Conservation (phyloP, 1,140 invertebrate species). For the Leptinotarsa texana region DNA sequence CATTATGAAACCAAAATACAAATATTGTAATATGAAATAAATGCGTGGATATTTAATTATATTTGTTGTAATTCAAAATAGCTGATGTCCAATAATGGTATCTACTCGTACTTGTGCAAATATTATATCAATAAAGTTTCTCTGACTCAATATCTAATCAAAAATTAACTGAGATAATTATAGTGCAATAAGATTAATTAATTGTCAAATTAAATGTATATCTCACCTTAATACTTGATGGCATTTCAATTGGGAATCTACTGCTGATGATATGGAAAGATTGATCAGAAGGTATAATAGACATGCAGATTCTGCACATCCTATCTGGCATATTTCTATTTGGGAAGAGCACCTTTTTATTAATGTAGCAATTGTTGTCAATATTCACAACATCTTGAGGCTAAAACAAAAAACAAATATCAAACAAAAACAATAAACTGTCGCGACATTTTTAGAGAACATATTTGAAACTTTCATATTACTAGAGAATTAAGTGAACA, state of each 20-base stretch:
- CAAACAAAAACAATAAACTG: too few species aligned
- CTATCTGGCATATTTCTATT: slow-evolving; percentile 18
- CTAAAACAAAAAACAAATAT: neutral
- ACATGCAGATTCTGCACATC: slow-evolving; percentile 11
- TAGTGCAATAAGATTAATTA: too few species aligned
- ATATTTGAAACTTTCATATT: neutral
- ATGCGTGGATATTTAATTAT: too few species aligned
- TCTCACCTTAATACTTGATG: slow-evolving; percentile 19
- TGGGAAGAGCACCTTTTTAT: neutral
- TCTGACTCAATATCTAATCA: too few species aligned
- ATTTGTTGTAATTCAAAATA: too few species aligned
- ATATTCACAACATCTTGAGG: neutral
- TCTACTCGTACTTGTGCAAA: too few species aligned
- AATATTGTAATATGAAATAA: too few species aligned
- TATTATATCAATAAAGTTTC: too few species aligned
- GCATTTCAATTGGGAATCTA: neutral
- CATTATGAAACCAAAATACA: too few species aligned
- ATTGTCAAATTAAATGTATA: neutral
- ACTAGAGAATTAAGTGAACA: too few species aligned
- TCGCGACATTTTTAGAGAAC: neutral
- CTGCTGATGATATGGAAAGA: slow-evolving; percentile 6
- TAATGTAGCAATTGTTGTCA: neutral
- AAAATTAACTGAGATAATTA: too few species aligned
- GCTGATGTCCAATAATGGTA: too few species aligned
- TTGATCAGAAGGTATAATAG: neutral